Percentiles rank a stretch among this genome's conserved stretches.
Evolutionary conservation across 2,113 vertebrate genomes (phyloP).

Genomic region (Cervus canadensis): DNA sequence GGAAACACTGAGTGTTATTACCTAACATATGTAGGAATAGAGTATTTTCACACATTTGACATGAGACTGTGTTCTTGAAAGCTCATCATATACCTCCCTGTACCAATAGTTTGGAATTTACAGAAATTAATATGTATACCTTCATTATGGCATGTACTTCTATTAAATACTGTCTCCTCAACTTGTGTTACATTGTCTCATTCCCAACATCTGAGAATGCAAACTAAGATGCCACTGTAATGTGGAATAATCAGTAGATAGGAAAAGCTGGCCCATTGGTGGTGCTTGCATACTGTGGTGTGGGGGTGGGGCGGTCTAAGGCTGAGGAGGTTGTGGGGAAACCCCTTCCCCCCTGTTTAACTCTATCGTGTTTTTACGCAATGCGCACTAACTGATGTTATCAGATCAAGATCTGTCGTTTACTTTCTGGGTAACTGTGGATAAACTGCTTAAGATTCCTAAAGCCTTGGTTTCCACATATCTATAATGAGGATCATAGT

Average conservation of each 20-base stretch:
- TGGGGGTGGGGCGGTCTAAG: accelerated
- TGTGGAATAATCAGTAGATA: neutral
- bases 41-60: neutral
- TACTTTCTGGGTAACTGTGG: neutral
- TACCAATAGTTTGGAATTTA: neutral
- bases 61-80: neutral
- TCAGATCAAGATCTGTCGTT: neutral
- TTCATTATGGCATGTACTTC: neutral
- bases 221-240: neutral
- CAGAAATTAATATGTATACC: neutral
- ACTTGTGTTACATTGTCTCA: neutral
- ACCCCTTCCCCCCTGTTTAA: neutral
- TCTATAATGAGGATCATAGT: neutral
- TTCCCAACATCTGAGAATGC: neutral
- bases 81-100: neutral
- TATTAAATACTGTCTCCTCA: neutral
- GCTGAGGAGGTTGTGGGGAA: neutral
- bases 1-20: neutral
- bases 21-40: neutral
- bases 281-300: neutral
- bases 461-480: neutral
- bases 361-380: neutral
- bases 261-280: neutral
- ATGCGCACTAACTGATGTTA: neutral
- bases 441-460: neutral